Evolutionary conservation across 2,113 vertebrate genomes (phyloP), one percentile per base, ranked within the genome.

Genomic region (Trogon surrucura): DNA sequence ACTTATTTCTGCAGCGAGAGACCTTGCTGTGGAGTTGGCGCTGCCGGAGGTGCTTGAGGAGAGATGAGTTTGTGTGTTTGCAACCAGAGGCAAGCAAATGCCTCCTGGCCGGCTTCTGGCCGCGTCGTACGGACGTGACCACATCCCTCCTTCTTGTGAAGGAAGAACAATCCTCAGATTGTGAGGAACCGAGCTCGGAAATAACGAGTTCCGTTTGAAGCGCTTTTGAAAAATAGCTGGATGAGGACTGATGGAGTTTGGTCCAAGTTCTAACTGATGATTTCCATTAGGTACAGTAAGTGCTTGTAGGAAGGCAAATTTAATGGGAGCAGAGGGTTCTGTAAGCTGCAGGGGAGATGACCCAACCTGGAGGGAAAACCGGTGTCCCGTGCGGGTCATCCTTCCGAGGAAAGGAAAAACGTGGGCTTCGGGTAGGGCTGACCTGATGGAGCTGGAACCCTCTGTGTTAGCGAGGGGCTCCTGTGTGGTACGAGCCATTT

Each of bases 121-220:
- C 78, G 57, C 84, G 96, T 91, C 69, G 69, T 89, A 34, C 84
- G 73, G 96, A 91, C 96, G 90, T 91, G 88, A 82, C 95, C 95
- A 93, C 93, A 91, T 89, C 79, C 78, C 73, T 66, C 48, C 79
- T 82, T 85, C 79, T 72, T n/a, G n/a, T n/a, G 26, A 80, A 73
- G 87, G 80, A 61, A 96, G 96, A 97, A 95, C 95, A 96, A 64
- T 95, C 89, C 96, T 90, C 90, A 85, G 80, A 93, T 97, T 97
- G 97, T 97, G 87, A 97, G 70, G 86, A 80, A 73, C 93, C 38
- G 54, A 83, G 91, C 85, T 95, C 9, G 53, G 70, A 69, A 29
- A 83, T 88, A 96, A 96, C 97, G 94, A 91, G 34, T 9, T 71
- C 67, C 91, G 94, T 96, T 97, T 77, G 97, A 92, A 41, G 77